Base-by-base conservation (phyloP, 2,888 invertebrate genomes). In the Lamproptera curius region DNA sequence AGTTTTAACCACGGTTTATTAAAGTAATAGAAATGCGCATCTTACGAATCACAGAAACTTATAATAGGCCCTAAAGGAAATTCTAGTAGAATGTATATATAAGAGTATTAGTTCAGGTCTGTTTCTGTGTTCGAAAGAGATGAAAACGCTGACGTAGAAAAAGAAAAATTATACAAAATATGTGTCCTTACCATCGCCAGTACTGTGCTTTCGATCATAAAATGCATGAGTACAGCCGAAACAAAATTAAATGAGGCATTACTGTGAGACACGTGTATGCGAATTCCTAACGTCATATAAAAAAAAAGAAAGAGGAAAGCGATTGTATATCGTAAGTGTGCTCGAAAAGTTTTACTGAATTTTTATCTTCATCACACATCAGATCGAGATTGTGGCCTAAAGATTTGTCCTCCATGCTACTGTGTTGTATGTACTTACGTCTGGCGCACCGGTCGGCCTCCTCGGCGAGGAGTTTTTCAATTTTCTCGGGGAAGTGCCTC, bases 401-500 rank as follows among this genome's bases (percentile, higher is more conserved):
- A 78, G 72, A 77, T 66, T 76, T 73, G 73, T 65, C 71, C 72
- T 72, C 73, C 73, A 57, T 54, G 34, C 17, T 35, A 1, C 10
- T 2, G 11, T 34, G 9, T 31, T n/a, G 10, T 5, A 2, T 16
- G 28, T 50, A 88, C 89, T 88, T 87, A 91, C 91, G 90, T 84
- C 91, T 89, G 67, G 93, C 89, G 73, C 91, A 92, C 63, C 93
- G 85, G 66, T 94, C 93, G 34, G 92, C 91, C 68, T 95, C 95
- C 67, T 95, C 95, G 4, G 94, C 93, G 41, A 95, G 88, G 2
- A 95, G 89, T 67, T 94, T 94, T 73, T 95, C 95, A 50, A 95
- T 92, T 76, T 95, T 94, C 70, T 95, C 95, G 0, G 95, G 95
- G 73, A 95, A 95, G 76, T 95, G 95, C 42, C 95, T 85, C 70